Evolutionary conservation across 1,140 invertebrate genomes (phyloP).

Genomic region (Caenorhabditis tropicalis): DNA sequence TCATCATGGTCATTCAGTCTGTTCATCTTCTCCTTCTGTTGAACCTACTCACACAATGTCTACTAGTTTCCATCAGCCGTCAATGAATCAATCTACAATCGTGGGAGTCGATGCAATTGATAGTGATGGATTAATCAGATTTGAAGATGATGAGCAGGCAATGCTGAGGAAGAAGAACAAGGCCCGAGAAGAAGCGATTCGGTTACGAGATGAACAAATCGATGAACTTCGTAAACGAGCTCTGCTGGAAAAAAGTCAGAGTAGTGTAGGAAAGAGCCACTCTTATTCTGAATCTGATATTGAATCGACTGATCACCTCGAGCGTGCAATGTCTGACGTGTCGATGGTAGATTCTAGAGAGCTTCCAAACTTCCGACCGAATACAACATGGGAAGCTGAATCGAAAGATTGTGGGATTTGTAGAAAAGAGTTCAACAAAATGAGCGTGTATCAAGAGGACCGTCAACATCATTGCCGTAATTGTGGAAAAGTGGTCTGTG

Average conservation of each 20-base stretch:
- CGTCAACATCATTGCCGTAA: slow-evolving; percentile 46
- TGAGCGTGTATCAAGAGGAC: slow-evolving; percentile 32
- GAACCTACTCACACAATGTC: neutral
- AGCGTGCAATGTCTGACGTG: neutral
- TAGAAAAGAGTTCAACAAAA: neutral
- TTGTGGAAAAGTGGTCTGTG: slow-evolving; percentile 33
- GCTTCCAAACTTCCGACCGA: neutral
- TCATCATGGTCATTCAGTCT: neutral
- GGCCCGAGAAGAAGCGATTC: neutral
- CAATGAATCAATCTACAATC: neutral
- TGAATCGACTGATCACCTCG: neutral
- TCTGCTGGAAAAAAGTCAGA: neutral
- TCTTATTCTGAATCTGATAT: neutral
- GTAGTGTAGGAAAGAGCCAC: neutral
- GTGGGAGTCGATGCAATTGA: neutral
- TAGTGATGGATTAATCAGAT: neutral
- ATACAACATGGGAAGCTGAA: slow-evolving; percentile 17
- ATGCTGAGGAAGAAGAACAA: slow-evolving; percentile 13
- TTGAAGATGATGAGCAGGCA: slow-evolving; percentile 13
- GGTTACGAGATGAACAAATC: neutral
- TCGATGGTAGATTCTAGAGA: slow-evolving; percentile 26
- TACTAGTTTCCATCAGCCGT: neutral
- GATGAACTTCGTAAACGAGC: neutral
- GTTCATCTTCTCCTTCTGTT: neutral
- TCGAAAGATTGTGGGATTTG: neutral